Base-by-base conservation (phyloP, 1,140 invertebrate species). In the Papilio dardanus region DNA sequence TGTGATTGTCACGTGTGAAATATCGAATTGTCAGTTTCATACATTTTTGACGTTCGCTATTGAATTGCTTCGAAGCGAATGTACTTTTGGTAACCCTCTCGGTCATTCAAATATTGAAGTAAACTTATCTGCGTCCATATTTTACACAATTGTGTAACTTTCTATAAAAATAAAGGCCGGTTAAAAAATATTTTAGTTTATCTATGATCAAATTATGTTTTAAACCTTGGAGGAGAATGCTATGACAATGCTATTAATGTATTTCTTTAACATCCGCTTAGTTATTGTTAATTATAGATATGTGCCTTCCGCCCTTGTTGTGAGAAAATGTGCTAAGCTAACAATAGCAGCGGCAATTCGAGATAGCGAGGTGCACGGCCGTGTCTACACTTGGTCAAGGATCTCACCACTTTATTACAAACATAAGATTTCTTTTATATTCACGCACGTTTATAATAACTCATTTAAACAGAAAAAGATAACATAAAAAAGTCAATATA, bases 291-390 rank as follows among this genome's bases (percentile, higher is more conserved):
- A 87, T 87, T 86, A 85, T 78, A 81, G 62, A 76, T 84, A 79
- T 85, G 80, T 82, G 82, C 84, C 83, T 88, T 86, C 86, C 85
- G 85, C 81, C 83, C 83, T 86, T 84, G 81, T 77, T 85, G 78
- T 83, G 83, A 82, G 83, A 85, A 85, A 86, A 86, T 79, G 19
- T 69, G 67, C 46, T 16, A 19, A 76, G 35, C 74, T 71, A 85
- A 88, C 86, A 90, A 88, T 88, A 85, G 81, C 80, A 80, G 83
- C 82, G 78, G 78, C 77, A 80, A 71, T 85, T 71, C 74, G 77
- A 86, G 82, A 84, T 83, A 84, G 79, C 81, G 76, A 79, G 82
- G 77, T 80, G 46, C 79, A 74, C 76, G 78, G 68, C 37, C 65
- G 71, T 21, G 46, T 35, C 8, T 50, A 50, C 46, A 16, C 8